phyloP scores from a whole-genome alignment of 2,113 vertebrate genomes.

The Channa argus region DNA sequence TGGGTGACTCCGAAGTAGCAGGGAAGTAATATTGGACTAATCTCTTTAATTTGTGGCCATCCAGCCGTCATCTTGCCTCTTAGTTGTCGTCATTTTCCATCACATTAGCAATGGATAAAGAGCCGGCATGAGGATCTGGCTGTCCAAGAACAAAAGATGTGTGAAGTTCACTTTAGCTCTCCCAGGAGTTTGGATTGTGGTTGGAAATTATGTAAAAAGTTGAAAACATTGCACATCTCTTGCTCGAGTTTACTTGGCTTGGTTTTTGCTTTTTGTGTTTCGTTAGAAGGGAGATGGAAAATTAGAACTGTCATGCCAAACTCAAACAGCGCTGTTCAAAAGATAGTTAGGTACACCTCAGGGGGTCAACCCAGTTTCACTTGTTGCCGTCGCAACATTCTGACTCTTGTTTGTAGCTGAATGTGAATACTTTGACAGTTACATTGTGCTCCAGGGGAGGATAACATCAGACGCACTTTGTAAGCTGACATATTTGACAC shows the following conservation, averaged over 20 bases:
- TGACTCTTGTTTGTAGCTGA: slow-evolving; percentile 54
- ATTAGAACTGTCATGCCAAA: slow-evolving; percentile 49
- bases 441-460: slow-evolving; percentile 55
- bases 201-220: slow-evolving; percentile 10
- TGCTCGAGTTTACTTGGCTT: slow-evolving; percentile 18
- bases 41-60: slow-evolving; percentile 80
- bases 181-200: background rate
- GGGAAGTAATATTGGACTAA: slow-evolving; percentile 77
- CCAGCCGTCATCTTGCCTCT: slow-evolving; percentile 70
- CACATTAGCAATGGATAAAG: slow-evolving; percentile 76
- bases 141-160: slow-evolving; percentile 55
- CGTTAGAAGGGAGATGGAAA: slow-evolving; percentile 39
- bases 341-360: slow-evolving; percentile 54
- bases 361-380: slow-evolving; percentile 67
- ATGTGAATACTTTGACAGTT: slow-evolving; percentile 61
- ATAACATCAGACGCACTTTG: slow-evolving; percentile 64
- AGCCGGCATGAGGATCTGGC: slow-evolving; percentile 41
- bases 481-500: slow-evolving; percentile 64
- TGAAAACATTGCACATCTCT: slow-evolving; percentile 7
- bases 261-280: slow-evolving; percentile 24
- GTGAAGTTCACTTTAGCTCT: slow-evolving; percentile 43
- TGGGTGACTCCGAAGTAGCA: slow-evolving; percentile 70
- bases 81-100: slow-evolving; percentile 76
- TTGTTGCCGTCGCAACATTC: slow-evolving; percentile 52
- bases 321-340: slow-evolving; percentile 43